Base-by-base conservation (phyloP, 2,888 invertebrate species). In the Gymnosoma rotundatum region DNA sequence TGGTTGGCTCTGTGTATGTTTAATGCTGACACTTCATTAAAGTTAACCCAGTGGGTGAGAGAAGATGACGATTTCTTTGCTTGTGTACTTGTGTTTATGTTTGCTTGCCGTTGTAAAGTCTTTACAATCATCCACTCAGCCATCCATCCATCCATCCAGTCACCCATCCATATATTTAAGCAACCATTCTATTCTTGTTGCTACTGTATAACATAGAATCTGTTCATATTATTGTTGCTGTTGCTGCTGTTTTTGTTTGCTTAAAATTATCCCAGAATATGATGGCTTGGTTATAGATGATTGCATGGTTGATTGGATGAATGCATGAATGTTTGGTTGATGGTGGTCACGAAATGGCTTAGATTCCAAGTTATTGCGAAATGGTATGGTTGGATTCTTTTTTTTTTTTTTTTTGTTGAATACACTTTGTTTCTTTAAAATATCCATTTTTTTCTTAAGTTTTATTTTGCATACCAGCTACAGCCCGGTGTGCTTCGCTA, bases 1-100 rank as follows among this genome's bases (percentile, higher is more conserved):
- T 70, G 70, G 63, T 83, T 79, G 64, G 50, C 58, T 74, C 21
- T 69, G 52, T 79, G 70, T 81, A 70, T 81, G 74, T 84, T 84
- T 84, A 84, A 81, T 84, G 84, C 84, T 84, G 84, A 84, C 84
- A 84, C 84, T 84, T 84, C 84, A 84, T 84, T 84, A 81, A 84
- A 81, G 61, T 18, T 74, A 58, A 52, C 78, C 84, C 81, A 70
- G 81, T 84, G 81, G 84, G 81, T 84, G 81, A 81, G 80, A 84
- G 78, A 54, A 54, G 73, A 83, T 81, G 75, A 73, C 66, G 73
- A 70, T 69, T 74, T 54, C 32, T 58, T 66, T n/a, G n/a, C n/a
- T n/a, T n/a, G 2, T 25, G 36, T 48, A 21, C 20, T 21, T 32
- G 10, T 54, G 16, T 45, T 18, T 32, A 36, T 36, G 56, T 20